Percentiles rank a stretch among this genome's conserved stretches.
phyloP scores from a whole-genome alignment of 2,113 vertebrate species.

The Channa argus region DNA sequence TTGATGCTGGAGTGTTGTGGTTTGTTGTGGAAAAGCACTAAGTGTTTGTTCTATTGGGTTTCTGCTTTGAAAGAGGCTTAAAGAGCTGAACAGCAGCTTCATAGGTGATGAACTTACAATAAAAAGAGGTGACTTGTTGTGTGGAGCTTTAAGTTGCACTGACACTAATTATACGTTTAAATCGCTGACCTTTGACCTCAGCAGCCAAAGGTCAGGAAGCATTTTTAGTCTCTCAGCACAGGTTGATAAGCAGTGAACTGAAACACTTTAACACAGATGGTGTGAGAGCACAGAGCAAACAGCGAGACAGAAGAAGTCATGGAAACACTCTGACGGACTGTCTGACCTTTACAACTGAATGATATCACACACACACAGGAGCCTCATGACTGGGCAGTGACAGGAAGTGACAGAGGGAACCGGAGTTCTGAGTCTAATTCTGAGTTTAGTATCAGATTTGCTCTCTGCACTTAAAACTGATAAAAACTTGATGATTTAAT shows the following conservation, averaged over 20 bases:
- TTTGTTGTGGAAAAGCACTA: too few relatives aligned
- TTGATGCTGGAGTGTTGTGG: too few relatives aligned
- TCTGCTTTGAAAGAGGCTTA: too few relatives aligned
- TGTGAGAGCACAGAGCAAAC: neutral
- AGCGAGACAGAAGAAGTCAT: neutral
- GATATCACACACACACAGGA: conserved; percentile 14
- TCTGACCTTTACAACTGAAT: conserved; percentile 40
- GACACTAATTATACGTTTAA: conserved; percentile 5
- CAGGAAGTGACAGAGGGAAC: conserved; percentile 57
- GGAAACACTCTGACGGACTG: conserved; percentile 17
- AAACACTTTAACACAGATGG: neutral
- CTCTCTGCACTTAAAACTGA: too few relatives aligned
- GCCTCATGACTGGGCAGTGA: conserved; percentile 60
- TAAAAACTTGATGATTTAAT: too few relatives aligned
- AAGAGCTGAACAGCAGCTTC: too few relatives aligned
- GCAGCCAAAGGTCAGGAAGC: conserved; percentile 48
- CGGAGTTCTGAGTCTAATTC: too few relatives aligned
- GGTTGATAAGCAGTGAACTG: too few relatives aligned
- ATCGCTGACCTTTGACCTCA: conserved; percentile 46
- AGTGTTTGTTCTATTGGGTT: too few relatives aligned
- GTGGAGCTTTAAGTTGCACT: neutral
- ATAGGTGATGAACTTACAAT: too few relatives aligned
- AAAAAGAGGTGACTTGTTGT: neutral
- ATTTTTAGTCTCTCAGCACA: neutral
- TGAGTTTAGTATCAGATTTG: too few relatives aligned